Evolutionary conservation across 2,797 vertebrate genomes (phyloP).

Genomic region (Hippocampus kuda): DNA sequence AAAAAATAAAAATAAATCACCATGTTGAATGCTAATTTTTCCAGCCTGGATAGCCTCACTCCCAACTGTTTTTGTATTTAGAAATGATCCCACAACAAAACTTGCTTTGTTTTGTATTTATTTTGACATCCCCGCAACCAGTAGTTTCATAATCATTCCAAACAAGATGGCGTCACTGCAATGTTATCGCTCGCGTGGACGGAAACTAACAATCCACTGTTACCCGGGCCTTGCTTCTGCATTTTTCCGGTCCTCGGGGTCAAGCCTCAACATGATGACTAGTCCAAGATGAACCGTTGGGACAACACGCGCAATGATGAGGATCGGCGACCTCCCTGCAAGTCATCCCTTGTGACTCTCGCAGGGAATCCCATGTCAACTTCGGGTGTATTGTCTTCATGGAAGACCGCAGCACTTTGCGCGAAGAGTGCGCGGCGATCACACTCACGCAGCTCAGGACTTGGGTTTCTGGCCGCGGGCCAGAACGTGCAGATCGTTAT

Average conservation of each 20-base stretch:
- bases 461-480: not conserved
- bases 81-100: no score
- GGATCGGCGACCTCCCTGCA: slow-evolving; percentile 17
- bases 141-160: not conserved
- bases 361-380: not conserved
- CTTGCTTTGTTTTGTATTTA: no score
- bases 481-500: slow-evolving; percentile 2
- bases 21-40: no score
- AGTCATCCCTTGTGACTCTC: slow-evolving; percentile 42
- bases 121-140: not conserved
- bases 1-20: not conserved
- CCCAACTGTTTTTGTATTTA: not conserved
- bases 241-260: no score
- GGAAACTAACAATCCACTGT: no score
- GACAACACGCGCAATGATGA: not conserved
- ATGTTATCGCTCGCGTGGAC: not conserved
- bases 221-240: no score
- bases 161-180: not conserved
- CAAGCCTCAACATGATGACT: no score
- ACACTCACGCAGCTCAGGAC: not conserved
- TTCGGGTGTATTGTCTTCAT: not conserved
- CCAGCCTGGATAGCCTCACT: no score
- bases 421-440: not conserved
- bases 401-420: not conserved
- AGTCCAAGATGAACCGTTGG: no score